phyloP scores from a whole-genome alignment of 2,113 vertebrate genomes.

The Irena cyanogastra region DNA sequence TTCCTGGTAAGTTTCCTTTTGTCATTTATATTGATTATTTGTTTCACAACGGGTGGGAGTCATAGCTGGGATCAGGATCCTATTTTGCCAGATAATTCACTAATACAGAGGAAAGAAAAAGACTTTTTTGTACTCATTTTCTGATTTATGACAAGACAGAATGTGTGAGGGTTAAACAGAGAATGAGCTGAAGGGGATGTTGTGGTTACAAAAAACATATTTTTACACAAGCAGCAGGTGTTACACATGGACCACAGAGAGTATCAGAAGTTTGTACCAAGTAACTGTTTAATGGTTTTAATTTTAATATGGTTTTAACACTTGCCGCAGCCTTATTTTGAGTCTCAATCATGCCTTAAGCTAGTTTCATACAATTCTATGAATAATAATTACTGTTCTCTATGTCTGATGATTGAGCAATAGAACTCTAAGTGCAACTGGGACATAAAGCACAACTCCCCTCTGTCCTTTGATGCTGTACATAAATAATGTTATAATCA shows the following conservation, averaged over 20 bases:
- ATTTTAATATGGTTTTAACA: not conserved
- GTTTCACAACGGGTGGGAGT: not conserved
- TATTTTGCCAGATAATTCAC: not conserved
- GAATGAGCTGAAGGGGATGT: not conserved
- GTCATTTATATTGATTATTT: not conserved
- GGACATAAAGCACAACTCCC: not conserved
- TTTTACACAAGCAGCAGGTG: not conserved
- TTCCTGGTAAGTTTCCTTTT: constrained; percentile 78
- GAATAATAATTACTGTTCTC: not conserved
- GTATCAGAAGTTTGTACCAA: not conserved
- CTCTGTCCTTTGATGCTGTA: not conserved
- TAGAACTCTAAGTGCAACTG: not conserved
- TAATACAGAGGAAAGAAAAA: not conserved
- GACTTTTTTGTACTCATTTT: not conserved
- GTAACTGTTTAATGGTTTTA: not conserved
- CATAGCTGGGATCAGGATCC: not conserved
- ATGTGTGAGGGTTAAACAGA: not conserved
- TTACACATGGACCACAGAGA: not conserved
- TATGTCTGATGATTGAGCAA: not conserved
- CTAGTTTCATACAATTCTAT: not conserved
- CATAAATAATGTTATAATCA: not conserved
- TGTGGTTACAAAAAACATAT: not conserved
- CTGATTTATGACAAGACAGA: not conserved
- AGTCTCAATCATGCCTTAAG: not conserved
- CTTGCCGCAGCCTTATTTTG: not conserved